phyloP scores from a whole-genome alignment of 2,797 vertebrate genomes.

The Lagocephalus sceleratus region DNA sequence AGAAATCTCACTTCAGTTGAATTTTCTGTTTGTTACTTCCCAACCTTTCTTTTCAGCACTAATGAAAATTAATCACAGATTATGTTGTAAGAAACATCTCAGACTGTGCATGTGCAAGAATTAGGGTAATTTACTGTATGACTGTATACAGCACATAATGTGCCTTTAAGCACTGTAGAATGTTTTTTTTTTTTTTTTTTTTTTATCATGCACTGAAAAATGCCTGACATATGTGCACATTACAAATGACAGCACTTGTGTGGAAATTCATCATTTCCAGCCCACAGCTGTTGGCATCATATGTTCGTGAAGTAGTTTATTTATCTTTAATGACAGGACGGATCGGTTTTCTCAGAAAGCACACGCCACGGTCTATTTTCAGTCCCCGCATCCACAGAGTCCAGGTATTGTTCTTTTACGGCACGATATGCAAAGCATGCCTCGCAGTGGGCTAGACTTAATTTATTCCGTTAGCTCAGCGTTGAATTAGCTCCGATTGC shows the following conservation, averaged over 20 bases:
- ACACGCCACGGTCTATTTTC: slow-evolving; percentile 2
- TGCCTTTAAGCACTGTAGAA: too few relatives aligned
- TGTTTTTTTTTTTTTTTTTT: too few relatives aligned
- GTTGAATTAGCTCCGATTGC: slow-evolving; percentile 11
- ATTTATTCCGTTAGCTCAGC: slow-evolving; percentile 16
- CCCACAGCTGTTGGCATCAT: slow-evolving; percentile 22
- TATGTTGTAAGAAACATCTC: background rate
- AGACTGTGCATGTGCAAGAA: too few relatives aligned
- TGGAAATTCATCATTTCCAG: background rate
- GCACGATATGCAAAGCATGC: slow-evolving; percentile 25
- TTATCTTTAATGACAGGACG: too few relatives aligned
- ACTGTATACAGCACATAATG: background rate
- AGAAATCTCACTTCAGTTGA: background rate
- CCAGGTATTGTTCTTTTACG: slow-evolving; percentile 10
- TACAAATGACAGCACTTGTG: slow-evolving; percentile 1
- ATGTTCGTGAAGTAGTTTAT: too few relatives aligned
- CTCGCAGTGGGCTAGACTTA: slow-evolving; percentile 1
- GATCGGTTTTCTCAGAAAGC: background rate
- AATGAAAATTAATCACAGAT: background rate
- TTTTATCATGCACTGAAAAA: slow-evolving; percentile 7
- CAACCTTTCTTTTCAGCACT: background rate
- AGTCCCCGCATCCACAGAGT: slow-evolving; percentile 8
- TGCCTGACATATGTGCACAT: slow-evolving; percentile 6
- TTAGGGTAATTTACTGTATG: too few relatives aligned
- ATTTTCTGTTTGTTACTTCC: background rate